Percentiles rank a stretch among this genome's conserved stretches.
Evolutionary conservation across 2,888 invertebrate genomes (phyloP).

Genomic region (Pandemis cinnamomeana): DNA sequence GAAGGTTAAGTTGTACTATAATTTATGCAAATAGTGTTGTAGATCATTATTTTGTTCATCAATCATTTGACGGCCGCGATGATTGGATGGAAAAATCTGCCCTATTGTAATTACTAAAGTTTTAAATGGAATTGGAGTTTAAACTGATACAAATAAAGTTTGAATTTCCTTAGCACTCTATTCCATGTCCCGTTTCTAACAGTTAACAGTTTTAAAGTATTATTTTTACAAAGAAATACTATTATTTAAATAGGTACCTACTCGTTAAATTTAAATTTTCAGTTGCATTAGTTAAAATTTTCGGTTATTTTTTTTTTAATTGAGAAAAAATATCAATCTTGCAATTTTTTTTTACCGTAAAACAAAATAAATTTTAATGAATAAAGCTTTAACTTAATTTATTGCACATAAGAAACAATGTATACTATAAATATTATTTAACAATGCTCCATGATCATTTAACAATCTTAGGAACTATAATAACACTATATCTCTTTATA

Average conservation of each 20-base stretch:
- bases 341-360: not conserved
- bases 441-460: too few species aligned
- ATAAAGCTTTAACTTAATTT: too few species aligned
- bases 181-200: not conserved
- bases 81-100: conserved; percentile 29
- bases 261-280: not conserved
- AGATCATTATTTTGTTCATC: conserved; percentile 50
- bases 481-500: too few species aligned
- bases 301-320: not conserved
- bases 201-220: not conserved
- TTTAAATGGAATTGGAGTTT: not conserved
- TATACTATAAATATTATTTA: not conserved
- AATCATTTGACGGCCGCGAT: conserved; percentile 50
- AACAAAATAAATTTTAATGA: not conserved
- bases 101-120: not conserved
- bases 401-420: not conserved
- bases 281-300: not conserved
- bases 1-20: conserved; percentile 2
- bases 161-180: not conserved
- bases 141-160: not conserved
- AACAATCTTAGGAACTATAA: too few species aligned
- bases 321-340: not conserved
- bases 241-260: not conserved
- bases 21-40: conserved; percentile 51
- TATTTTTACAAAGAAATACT: not conserved